Evolutionary conservation across 2,113 vertebrate genomes (phyloP), one percentile per base, ranked within the genome.

Genomic region (Cygnus atratus): DNA sequence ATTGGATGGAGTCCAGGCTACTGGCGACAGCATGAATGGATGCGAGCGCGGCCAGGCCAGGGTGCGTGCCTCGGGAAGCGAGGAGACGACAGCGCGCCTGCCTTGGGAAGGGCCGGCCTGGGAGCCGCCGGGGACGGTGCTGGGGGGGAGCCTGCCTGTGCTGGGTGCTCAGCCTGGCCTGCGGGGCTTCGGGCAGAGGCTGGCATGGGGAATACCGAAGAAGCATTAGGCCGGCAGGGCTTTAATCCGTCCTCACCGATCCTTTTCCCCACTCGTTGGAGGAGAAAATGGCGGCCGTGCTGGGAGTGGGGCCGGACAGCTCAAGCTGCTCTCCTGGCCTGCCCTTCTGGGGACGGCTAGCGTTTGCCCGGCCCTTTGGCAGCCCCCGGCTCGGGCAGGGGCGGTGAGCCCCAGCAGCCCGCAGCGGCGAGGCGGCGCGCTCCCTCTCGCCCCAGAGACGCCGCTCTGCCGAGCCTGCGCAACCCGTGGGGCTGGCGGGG

Each of bases 1-100:
- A 96, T 44, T 96, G 96, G 95, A 92, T 79, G 84, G 41, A 58
- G 55, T 91, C 96, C 96, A 97, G 91, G 84, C 84, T 96, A 67
- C 91, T 95, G 93, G 95, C 58, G 92, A 96, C 96, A 95, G 88
- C 33, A 81, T 96, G 89, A 96, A 94, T 95, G 96, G 88, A 91
- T 85, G 84, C 71, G 95, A 70, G 81, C 17, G 31, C 86, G 78
- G 91, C 90, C 92, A 91, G 95, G 86, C 83, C 73, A 74, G 83
- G 57, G 50, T 59, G 67, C 11, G 4, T 58, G 31, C 0, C 16
- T 61, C 77, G 77, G 88, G 73, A 74, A 89, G 84, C 35, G 33
- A 77, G 80, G 88, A 74, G 74, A 39, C 0, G 0, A 57, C 65
- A 78, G 52, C 66, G 81, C 59, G 73, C 73, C 44, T 61, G 70